A percentile compares a stretch with the other conserved stretches of the same genome.
Conservation (phyloP, 2,888 invertebrate species). For the Gryllus longicercus region DNA sequence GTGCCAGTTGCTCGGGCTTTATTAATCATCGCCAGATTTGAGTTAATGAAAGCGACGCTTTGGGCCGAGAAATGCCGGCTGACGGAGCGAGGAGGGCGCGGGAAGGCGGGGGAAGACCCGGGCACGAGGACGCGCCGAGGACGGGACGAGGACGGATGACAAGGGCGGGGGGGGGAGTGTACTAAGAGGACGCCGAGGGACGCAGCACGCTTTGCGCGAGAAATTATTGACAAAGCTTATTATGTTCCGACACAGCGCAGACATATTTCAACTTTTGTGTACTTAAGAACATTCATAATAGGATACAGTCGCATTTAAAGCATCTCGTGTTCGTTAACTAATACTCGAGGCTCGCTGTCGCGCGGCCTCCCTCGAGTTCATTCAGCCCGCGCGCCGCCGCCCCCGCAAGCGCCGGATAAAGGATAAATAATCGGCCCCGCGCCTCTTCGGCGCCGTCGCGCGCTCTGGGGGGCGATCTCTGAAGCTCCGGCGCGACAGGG, state of each 20-base stretch:
- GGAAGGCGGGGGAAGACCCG: background rate
- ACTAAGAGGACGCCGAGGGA: background rate
- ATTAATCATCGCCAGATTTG: constrained; percentile 17
- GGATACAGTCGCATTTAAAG: constrained; percentile 7
- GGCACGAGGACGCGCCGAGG: background rate
- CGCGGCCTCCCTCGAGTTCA: background rate
- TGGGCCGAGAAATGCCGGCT: constrained; percentile 1
- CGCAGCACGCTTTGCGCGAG: background rate
- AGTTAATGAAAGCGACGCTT: constrained; percentile 10
- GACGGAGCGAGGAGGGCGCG: background rate
- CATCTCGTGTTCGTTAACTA: constrained; percentile 17
- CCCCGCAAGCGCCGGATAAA: background rate
- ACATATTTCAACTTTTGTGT: constrained; percentile 17
- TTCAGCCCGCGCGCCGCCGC: background rate
- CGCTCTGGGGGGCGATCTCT: background rate
- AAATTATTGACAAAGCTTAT: constrained; percentile 17
- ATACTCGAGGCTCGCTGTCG: constrained; percentile 2
- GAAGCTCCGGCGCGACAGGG: no score
- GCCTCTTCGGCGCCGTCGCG: background rate
- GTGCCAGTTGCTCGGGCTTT: constrained; percentile 17
- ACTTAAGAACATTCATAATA: constrained; percentile 17
- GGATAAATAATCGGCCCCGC: background rate
- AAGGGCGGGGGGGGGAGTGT: background rate
- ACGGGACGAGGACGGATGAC: background rate
- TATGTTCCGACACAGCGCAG: background rate